Evolutionary conservation across 2,888 invertebrate species (phyloP).

Genomic region (Watsonalla cultraria): DNA sequence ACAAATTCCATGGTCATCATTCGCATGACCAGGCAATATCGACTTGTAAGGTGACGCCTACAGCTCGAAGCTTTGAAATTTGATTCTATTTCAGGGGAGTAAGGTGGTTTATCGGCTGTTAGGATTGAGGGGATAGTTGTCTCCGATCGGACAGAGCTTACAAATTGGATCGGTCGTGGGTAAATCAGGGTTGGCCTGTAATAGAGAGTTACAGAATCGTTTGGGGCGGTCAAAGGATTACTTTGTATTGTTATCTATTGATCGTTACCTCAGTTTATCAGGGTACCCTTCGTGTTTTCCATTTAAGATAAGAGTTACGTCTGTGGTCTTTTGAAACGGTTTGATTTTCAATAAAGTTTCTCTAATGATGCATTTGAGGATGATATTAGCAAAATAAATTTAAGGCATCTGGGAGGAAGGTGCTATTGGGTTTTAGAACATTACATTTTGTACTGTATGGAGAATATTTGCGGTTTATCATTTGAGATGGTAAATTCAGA

Average conservation of each 20-base stretch:
- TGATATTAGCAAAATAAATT: too few relatives aligned
- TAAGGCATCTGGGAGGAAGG: too few relatives aligned
- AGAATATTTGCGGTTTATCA: too few relatives aligned
- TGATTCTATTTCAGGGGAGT: conserved; percentile 10
- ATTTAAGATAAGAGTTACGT: not conserved
- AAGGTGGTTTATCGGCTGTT: conserved; percentile 29
- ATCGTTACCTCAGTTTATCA: conserved; percentile 40
- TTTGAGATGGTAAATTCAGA: too few relatives aligned
- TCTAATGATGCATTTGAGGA: not conserved
- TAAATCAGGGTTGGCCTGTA: conserved; percentile 75
- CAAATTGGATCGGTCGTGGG: conserved; percentile 76
- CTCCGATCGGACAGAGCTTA: conserved; percentile 70
- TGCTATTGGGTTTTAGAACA: too few relatives aligned
- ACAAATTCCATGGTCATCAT: conserved; percentile 64
- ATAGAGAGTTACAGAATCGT: conserved; percentile 76
- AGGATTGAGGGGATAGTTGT: conserved; percentile 42
- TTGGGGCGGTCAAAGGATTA: conserved; percentile 70
- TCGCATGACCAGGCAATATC: conserved; percentile 77
- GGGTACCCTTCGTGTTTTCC: not conserved
- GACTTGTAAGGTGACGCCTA: conserved; percentile 60
- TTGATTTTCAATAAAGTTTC: not conserved
- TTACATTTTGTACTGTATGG: too few relatives aligned
- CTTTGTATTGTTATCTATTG: conserved; percentile 62
- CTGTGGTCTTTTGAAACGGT: not conserved
- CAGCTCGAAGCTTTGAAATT: not conserved